Percentiles rank a stretch among this genome's conserved stretches.
Conservation (phyloP, 2,797 vertebrate species). For the Nothura maculosa region DNA sequence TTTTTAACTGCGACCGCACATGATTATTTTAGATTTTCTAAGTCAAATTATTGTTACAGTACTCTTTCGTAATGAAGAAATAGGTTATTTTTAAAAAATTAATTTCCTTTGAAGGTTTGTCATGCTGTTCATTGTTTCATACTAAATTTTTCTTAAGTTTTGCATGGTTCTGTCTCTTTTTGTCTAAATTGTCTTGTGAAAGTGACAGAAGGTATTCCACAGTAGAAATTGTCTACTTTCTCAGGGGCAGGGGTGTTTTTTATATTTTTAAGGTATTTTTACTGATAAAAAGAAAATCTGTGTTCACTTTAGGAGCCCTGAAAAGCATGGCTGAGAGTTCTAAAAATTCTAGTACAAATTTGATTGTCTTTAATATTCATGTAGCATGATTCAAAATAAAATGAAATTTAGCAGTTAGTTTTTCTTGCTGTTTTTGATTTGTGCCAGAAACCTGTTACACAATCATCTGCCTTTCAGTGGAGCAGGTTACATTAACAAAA, state of each 20-base stretch:
- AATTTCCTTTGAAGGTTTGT: too few relatives aligned
- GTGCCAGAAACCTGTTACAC: neutral
- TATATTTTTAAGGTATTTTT: neutral
- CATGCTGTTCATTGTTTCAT: too few relatives aligned
- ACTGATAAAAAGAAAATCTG: neutral
- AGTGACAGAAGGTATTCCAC: neutral
- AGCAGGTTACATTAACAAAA: neutral
- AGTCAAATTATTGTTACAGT: neutral
- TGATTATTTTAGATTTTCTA: neutral
- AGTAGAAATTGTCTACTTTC: neutral
- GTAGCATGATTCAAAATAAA: neutral
- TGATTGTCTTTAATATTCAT: neutral
- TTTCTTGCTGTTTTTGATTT: neutral
- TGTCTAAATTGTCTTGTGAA: neutral
- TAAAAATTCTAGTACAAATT: neutral
- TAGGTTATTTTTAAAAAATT: neutral
- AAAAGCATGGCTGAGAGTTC: neutral
- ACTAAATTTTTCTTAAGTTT: neutral
- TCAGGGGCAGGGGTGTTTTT: neutral
- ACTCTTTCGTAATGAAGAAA: neutral
- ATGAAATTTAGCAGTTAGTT: neutral
- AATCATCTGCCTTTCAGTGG: neutral
- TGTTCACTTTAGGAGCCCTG: neutral
- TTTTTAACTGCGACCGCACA: neutral
- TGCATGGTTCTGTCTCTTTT: neutral